phyloP scores from a whole-genome alignment of 2,113 vertebrate species.

The Saguinus midas region DNA sequence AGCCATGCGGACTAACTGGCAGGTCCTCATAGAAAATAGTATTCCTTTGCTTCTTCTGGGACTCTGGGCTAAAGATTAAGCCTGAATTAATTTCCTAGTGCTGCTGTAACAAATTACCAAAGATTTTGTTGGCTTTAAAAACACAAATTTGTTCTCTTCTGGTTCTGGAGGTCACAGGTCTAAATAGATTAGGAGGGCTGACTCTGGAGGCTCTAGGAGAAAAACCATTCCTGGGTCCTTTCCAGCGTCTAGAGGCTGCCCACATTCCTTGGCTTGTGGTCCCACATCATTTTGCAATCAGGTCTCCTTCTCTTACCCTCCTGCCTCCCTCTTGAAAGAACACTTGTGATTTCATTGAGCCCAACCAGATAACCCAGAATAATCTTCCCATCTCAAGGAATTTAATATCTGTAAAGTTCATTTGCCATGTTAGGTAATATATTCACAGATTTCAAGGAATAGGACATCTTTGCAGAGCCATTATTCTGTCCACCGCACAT shows the following conservation, averaged over 20 bases:
- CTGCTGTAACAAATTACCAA: neutral
- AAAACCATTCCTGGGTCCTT: neutral
- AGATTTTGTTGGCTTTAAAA: neutral
- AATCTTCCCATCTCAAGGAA: neutral
- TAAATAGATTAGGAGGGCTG: neutral
- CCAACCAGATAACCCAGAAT: neutral
- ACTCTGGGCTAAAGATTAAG: neutral
- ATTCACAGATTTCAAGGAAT: neutral
- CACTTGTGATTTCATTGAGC: neutral
- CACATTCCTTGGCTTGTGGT: neutral
- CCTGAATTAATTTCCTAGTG: neutral
- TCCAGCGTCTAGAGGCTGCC: neutral
- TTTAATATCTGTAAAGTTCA: neutral
- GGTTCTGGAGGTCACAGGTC: neutral
- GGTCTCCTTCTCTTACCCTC: neutral
- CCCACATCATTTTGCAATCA: neutral
- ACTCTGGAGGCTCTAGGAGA: neutral
- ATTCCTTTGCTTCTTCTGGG: neutral
- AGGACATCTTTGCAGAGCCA: neutral
- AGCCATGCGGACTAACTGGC: neutral
- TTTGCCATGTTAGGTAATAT: neutral
- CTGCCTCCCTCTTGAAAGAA: neutral
- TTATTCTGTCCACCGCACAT: neutral
- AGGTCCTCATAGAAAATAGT: neutral
- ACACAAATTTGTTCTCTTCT: neutral